phyloP scores from a whole-genome alignment of 2,888 invertebrate genomes.

The Caenorhabditis uteleia region DNA sequence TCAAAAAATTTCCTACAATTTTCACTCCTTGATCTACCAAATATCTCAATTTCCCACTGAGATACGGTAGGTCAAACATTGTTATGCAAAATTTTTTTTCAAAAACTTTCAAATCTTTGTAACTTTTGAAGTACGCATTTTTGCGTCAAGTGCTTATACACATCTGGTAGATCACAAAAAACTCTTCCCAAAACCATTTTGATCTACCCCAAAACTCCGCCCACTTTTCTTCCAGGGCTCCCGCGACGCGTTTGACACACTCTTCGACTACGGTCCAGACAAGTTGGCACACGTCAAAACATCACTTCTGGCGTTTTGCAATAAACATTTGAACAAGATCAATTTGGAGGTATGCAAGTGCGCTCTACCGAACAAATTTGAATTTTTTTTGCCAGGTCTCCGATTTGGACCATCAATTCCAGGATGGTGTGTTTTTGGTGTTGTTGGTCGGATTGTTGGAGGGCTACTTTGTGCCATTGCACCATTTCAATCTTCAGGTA shows the following conservation, averaged over 20 bases:
- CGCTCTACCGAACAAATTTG: no score
- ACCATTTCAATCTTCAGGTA: slow-evolving; percentile 84
- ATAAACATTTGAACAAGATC: slow-evolving; percentile 94
- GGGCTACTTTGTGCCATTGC: slow-evolving; percentile 94
- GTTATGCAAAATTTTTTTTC: no score
- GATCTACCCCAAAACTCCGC: no score
- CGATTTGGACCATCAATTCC: slow-evolving; percentile 86
- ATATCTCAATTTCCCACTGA: no score
- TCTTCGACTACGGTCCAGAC: slow-evolving; percentile 98
- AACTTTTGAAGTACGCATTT: no score
- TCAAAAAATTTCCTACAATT: no score
- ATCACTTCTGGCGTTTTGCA: slow-evolving; percentile 96
- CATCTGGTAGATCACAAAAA: no score
- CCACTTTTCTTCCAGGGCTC: slow-evolving; percentile 66
- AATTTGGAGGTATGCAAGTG: slow-evolving; percentile 87
- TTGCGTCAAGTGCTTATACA: no score
- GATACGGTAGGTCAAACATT: no score
- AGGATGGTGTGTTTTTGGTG: slow-evolving; percentile 94
- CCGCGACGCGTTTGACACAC: slow-evolving; percentile 95
- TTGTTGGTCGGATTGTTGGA: slow-evolving; percentile 93
- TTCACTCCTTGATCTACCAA: no score
- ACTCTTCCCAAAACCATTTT: background rate
- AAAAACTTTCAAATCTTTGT: background rate
- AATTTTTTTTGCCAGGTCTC: slow-evolving; percentile 70
- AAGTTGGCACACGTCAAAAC: slow-evolving; percentile 94